phyloP scores from a whole-genome alignment of 2,888 invertebrate species.

The Drosophila pseudotakahashii region DNA sequence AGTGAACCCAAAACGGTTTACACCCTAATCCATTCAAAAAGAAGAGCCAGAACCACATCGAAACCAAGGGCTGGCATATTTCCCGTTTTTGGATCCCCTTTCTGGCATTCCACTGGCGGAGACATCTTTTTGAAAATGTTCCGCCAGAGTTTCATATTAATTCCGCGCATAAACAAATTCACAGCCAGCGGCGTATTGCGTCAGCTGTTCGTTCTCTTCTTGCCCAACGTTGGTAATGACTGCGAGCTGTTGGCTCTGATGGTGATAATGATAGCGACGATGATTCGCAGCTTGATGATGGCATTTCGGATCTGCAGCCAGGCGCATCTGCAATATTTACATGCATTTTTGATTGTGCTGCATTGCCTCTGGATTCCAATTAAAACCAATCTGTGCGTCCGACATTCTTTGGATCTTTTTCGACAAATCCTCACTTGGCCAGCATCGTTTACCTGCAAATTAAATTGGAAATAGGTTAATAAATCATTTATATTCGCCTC shows the following conservation, averaged over 20 bases:
- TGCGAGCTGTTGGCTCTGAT: conserved; percentile 39
- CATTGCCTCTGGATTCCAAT: conserved; percentile 11
- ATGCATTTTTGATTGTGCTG: conserved; percentile 16
- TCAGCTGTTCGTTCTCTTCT: conserved; percentile 23
- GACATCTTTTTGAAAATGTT: conserved; percentile 1
- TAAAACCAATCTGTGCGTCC: conserved; percentile 2
- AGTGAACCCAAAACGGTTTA: conserved; percentile 7
- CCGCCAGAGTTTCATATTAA: conserved; percentile 38
- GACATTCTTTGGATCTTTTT: neutral
- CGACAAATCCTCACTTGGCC: neutral
- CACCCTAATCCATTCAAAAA: conserved; percentile 3
- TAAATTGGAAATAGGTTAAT: conserved; percentile 7
- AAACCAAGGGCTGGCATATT: neutral
- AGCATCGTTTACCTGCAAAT: neutral
- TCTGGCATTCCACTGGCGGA: neutral
- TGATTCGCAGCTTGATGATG: neutral
- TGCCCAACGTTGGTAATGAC: conserved; percentile 43
- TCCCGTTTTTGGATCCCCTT: conserved; percentile 11
- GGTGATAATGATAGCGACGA: conserved; percentile 26
- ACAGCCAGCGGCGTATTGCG: conserved; percentile 50
- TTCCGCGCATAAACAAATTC: conserved; percentile 64
- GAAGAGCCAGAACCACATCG: neutral
- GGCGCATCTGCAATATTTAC: conserved; percentile 23
- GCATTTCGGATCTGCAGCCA: conserved; percentile 6
- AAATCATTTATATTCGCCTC: conserved; percentile 12